Base-by-base conservation (phyloP, 2,888 invertebrate species). In the Cantharis rufa region DNA sequence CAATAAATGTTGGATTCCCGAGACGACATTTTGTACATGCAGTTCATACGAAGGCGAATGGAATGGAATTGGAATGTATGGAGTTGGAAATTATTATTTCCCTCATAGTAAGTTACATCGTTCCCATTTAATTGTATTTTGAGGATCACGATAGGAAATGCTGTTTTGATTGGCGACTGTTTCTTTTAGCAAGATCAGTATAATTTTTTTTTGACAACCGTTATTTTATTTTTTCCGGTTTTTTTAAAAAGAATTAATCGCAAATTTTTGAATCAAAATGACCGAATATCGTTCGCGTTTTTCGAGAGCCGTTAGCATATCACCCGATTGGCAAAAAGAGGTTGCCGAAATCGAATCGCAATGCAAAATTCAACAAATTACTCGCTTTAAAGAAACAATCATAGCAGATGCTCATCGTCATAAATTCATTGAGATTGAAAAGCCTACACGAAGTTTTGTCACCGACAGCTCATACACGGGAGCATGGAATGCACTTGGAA, bases 391-490 rank as follows among this genome's bases (percentile, higher is more conserved):
- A n/a, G 10, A 11, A 9, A 3, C 21, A 21, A 11, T 13, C 24
- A n/a, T 18, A 18, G 9, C 2, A 9, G 64, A 66, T 21, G 0
- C 13, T 13, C 15, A 13, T 9, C 13, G 13, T 2, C 21, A 21
- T 24, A 28, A 69, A 0, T 72, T 10, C 2, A 3, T 32, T 4
- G 15, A 63, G 10, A 1, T 28, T 32, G 18, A 64, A 27, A 64
- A 48, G 61, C 27, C 71, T 10, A 15, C 70, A 21, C 15, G 18
- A 16, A n/a, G 28, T 15, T 83, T 81, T 70, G 70, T 32, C 11
- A 92, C 91, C 0, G 91, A 91, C 1, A 92, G 92, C 75, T 85
- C 84, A 16, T 93, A 92, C 81, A 86, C 88, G 62, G 93, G 93
- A 68, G 88, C 90, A 10, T 92, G 92, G 91, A 89, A 92, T 82